Base-by-base conservation (phyloP, 2,888 invertebrate species). In the Incurvaria masculella region DNA sequence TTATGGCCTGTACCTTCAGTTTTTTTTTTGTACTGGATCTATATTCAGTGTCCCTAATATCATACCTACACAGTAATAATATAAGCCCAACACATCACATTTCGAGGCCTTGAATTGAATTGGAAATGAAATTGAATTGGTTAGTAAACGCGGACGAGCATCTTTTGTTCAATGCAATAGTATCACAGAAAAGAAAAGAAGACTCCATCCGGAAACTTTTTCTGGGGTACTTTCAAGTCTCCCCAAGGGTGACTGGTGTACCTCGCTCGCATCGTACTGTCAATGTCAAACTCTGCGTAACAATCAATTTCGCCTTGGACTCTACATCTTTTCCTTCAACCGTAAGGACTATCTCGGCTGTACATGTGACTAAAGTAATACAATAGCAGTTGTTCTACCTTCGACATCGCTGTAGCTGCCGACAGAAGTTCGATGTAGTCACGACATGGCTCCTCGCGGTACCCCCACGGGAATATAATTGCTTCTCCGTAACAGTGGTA, bases 401-500 rank as follows among this genome's bases (percentile, higher is more conserved):
- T 73, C 4, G 75, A 69, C 59, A 75, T 72, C 21, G 64, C 66
- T 2, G 72, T 71, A 26, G 75, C 76, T 2, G 72, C 76, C 61
- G 73, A 73, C 0, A 78, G 59, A 21, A 78, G 57, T 14, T 68
- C 67, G 0, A 78, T 70, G 49, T 78, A 78, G 48, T 72, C 66
- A 0, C 75, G 71, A 42, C 74, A 74, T 1, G 74, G 65, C 1
- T 75, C 70, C 1, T 59, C 58, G 1, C 70, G 71, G 56, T 69
- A 73, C 2, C 76, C 76, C 74, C 75, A 78, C 0, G 76, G 76
- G 51, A 78, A 78, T 50, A 78, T 72, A 11, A 78, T 66, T 39
- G 73, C 72, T 53, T 76, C 75, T 0, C 74, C 76, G 55, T 76
- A 78, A 55, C 75, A 74, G 56, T 78, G 76, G 47, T 72, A 68